Evolutionary conservation across 1,140 invertebrate species (phyloP), one percentile per base, ranked within the genome.

Genomic region (Hesperophylax magnus): DNA sequence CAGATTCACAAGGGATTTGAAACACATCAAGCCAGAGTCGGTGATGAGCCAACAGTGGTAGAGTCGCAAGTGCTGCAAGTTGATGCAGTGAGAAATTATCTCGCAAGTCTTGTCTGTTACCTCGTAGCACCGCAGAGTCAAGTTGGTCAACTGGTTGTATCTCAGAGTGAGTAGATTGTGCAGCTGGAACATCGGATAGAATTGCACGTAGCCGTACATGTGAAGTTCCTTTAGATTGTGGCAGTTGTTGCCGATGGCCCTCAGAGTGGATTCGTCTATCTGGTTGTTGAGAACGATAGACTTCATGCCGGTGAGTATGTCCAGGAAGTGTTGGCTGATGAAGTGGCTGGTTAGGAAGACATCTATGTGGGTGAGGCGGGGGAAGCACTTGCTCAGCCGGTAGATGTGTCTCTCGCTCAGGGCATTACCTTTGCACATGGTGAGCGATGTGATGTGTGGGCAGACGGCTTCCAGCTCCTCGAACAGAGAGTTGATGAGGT

Each of bases 41-140:
- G 82, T 83, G 18, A 83, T 76, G 52, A 81, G 52, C 79, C 79
- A 81, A 53, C 81, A 80, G 53, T 83, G 82, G 60, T 81, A 83
- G 22, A 83, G 54, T 4, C 61, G 60, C 3, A 83, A 61, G 47
- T 67, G 60, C 20, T 18, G 61, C 27, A 83, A 22, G 53, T 63
- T 39, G 6, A 18, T 20, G 60, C 79, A 83, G 11, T 27, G 54
- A 15, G 53, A 24, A 2, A 81, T 65, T 7, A 78, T 54, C 17
- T 78, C 24, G 53, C 78, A 81, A 9, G 79, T 80, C 15, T 31
- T 65, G 56, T 83, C 79, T 11, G 53, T 81, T 17, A 81, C 39
- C 60, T 80, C 76, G 52, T 63, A 78, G 58, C 82, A 81, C 6
- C 82, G 54, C n/a, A 80, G 61, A 0, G 72, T 69, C 52, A 81